These are phyloP conservation scores for Palythoa heliodiscus DNA, from an alignment of 92 coral and sea anemone genomes.

Conservation along the genomic window DNA sequence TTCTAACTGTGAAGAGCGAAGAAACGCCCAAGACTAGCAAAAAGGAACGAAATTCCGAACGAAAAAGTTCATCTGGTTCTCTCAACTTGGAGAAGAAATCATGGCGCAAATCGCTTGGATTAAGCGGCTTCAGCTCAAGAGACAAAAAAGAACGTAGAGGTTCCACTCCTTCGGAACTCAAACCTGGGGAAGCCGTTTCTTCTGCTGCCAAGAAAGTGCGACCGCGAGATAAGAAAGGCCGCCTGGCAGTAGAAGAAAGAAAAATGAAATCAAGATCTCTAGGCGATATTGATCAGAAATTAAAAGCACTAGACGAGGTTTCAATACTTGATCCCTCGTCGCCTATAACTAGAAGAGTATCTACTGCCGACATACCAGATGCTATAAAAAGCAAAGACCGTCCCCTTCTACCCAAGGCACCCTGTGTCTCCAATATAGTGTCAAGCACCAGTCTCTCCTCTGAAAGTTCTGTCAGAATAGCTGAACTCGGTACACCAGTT, in stretches of 20 bases:
- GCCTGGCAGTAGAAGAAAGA: conserved; percentile 60
- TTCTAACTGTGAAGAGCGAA: conserved; percentile 5
- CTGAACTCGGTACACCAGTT: conserved; percentile 33
- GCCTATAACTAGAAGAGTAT: conserved; percentile 68
- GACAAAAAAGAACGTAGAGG: conserved; percentile 74
- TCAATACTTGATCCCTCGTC: conserved; percentile 61
- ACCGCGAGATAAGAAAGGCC: conserved; percentile 75
- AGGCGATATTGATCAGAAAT: conserved; percentile 69
- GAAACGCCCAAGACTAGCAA: conserved; percentile 39
- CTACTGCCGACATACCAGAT: conserved; percentile 73
- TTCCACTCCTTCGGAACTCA: conserved; percentile 22
- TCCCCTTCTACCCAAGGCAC: neutral
- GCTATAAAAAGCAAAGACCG: conserved; percentile 10
- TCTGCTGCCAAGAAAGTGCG: conserved; percentile 53
- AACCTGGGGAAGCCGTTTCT: conserved; percentile 41
- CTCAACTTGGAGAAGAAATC: conserved; percentile 73
- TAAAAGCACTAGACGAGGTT: conserved; percentile 61
- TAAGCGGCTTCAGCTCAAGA: conserved; percentile 70
- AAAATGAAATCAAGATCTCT: conserved; percentile 70
- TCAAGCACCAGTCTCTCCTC: neutral
- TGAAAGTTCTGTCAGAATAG: neutral
- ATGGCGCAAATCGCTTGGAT: conserved; percentile 82
- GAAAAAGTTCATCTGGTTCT: conserved; percentile 62
- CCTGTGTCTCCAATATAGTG: neutral
- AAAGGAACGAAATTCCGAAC: conserved; percentile 61